Evolutionary conservation across 2,888 invertebrate genomes (phyloP).

Genomic region (Margaritifera margaritifera): DNA sequence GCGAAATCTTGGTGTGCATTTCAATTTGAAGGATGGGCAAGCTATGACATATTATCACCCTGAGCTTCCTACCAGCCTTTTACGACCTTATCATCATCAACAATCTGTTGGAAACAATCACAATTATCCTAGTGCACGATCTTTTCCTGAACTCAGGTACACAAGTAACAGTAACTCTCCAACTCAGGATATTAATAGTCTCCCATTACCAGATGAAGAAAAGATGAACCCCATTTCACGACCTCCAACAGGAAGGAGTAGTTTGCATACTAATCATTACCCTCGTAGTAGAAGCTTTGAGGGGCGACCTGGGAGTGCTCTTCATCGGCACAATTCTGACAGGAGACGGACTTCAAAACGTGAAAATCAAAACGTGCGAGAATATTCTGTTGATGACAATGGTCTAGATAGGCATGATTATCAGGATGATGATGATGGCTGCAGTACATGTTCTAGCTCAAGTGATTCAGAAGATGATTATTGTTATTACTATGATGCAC

Average conservation of each 20-base stretch:
- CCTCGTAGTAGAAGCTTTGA: constrained; percentile 65
- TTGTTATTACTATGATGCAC: constrained; percentile 86
- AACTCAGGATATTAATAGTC: constrained; percentile 28
- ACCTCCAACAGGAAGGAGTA: constrained; percentile 42
- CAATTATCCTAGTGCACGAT: constrained; percentile 37
- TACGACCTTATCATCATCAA: constrained; percentile 26
- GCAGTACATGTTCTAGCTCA: constrained; percentile 84
- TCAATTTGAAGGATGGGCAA: constrained; percentile 28
- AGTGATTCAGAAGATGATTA: constrained; percentile 87
- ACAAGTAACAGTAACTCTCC: constrained; percentile 25
- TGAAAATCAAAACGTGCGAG: constrained; percentile 5
- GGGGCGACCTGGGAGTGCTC: constrained; percentile 48
- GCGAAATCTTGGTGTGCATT: constrained; percentile 65
- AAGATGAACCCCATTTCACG: constrained; percentile 69
- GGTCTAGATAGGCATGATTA: constrained; percentile 18
- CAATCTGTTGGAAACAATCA: constrained; percentile 5
- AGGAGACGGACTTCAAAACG: constrained; percentile 32
- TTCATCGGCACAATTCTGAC: constrained; percentile 22
- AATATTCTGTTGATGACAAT: constrained; percentile 6
- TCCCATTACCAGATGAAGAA: constrained; percentile 55
- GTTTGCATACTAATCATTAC: constrained; percentile 40
- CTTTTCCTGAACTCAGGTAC: constrained; percentile 53
- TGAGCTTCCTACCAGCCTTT: constrained; percentile 41
- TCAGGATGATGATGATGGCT: constrained; percentile 78
- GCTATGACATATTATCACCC: constrained; percentile 33